Percentiles rank a stretch among this genome's conserved stretches.
phyloP scores from a whole-genome alignment of 92 coral and sea anemone genomes.

The Heliopora coerulea region DNA sequence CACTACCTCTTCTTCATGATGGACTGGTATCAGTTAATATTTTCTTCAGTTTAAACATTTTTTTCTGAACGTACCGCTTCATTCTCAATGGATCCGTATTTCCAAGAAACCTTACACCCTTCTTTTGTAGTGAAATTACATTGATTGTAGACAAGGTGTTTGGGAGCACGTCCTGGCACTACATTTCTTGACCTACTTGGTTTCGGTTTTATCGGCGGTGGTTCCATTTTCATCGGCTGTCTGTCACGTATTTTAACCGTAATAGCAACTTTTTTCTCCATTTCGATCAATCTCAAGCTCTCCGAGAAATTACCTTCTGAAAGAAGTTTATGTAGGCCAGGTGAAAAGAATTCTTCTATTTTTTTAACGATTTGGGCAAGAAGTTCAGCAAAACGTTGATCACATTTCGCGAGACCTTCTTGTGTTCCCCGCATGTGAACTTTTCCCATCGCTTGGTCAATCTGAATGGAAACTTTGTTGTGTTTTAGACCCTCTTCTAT shows the following conservation, averaged over 20 bases:
- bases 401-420: not conserved
- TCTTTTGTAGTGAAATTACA: slow-evolving; percentile 58
- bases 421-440: not conserved
- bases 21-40: no score
- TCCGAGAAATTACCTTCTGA: not conserved
- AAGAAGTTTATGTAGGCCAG: not conserved
- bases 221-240: not conserved
- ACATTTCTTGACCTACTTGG: no score
- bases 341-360: not conserved
- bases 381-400: not conserved
- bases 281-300: not conserved
- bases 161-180: not conserved
- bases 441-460: not conserved
- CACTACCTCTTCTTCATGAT: no score
- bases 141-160: slow-evolving; percentile 29
- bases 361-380: not conserved
- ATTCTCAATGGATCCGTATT: not conserved
- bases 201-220: not conserved
- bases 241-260: not conserved
- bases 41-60: not conserved
- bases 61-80: not conserved
- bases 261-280: not conserved
- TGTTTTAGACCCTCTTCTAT: slow-evolving; percentile 48
- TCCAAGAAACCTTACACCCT: slow-evolving; percentile 41
- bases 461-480: slow-evolving; percentile 50